Percentiles rank a stretch among this genome's conserved stretches.
Evolutionary conservation across 1,140 invertebrate species (phyloP).

Genomic region (Procambarus clarkii): DNA sequence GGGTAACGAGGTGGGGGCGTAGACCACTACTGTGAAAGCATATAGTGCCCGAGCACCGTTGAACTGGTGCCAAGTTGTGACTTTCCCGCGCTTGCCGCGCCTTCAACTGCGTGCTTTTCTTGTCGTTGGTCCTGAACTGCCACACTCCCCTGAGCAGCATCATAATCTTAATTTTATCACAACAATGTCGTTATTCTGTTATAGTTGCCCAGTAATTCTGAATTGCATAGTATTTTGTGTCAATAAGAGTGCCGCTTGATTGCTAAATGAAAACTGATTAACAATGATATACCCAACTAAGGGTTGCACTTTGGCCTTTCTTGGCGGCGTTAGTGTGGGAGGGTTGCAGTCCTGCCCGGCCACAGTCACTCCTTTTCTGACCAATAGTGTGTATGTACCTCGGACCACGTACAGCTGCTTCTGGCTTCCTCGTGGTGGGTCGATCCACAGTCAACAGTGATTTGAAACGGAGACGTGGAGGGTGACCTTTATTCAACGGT

Average conservation of each 20-base stretch:
- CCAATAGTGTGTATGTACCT: not conserved
- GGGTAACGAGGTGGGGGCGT: too few species aligned
- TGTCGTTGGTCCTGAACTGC: not conserved
- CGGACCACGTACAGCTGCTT: not conserved
- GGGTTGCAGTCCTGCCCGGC: not conserved
- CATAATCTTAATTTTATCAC: not conserved
- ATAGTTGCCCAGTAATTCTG: not conserved
- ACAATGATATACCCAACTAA: not conserved
- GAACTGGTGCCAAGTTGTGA: not conserved
- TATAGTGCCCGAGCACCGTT: too few species aligned
- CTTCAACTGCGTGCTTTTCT: not conserved
- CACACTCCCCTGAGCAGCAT: not conserved
- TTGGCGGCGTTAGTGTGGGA: not conserved
- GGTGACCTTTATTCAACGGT: not conserved
- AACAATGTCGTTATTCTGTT: not conserved
- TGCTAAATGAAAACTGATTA: not conserved
- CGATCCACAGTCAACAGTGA: not conserved
- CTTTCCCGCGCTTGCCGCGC: not conserved
- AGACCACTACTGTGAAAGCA: too few species aligned
- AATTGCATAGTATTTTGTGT: not conserved
- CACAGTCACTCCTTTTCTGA: not conserved
- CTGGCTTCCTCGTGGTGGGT: not conserved
- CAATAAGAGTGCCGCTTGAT: not conserved
- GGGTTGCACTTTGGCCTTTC: not conserved
- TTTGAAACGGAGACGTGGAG: not conserved